Conservation (phyloP, 1,140 invertebrate genomes). For the silkworm (Bombyx mori) region ASM3026992v2 NC_085132.1:1010501-1011000, state of each 20-base stretch:
- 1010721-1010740: constrained; percentile 19
- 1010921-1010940: constrained; percentile 38
- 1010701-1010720: too few species aligned
- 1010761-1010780: constrained; percentile 29
- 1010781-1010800: constrained; percentile 17
- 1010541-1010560: too few species aligned
- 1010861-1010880: constrained; percentile 48
- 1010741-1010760: constrained; percentile 31
- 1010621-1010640: neutral
- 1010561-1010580: too few species aligned
- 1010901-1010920: constrained; percentile 20
- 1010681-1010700: too few species aligned
- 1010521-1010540: too few species aligned
- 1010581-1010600: too few species aligned
- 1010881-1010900: constrained; percentile 26
- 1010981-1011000: constrained; percentile 37
- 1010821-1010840: constrained; percentile 24
- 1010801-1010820: constrained; percentile 43
- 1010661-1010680: constrained; percentile 19
- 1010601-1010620: too few species aligned
- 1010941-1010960: constrained; percentile 56
- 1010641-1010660: neutral
- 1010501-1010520: too few species aligned
- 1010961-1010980: constrained; percentile 39
- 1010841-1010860: constrained; percentile 58